phyloP scores from a whole-genome alignment of 2,888 invertebrate species.

The Eumerus sabulonum region DNA sequence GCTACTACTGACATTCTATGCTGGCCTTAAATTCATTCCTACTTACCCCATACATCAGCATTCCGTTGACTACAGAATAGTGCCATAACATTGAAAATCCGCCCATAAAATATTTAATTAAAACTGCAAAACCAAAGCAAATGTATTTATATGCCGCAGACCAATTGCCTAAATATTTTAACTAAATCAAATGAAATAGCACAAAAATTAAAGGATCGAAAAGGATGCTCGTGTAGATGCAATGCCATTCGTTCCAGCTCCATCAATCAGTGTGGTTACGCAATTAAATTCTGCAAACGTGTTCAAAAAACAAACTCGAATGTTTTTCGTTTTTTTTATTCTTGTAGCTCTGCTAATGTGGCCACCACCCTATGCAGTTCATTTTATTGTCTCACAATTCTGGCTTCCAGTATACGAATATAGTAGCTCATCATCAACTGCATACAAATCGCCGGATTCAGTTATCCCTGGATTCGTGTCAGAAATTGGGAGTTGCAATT shows the following conservation, averaged over 20 bases:
- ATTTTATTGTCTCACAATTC: constrained; percentile 54
- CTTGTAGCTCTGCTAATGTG: constrained; percentile 15
- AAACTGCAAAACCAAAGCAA: constrained; percentile 37
- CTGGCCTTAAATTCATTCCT: constrained; percentile 16
- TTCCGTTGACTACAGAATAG: constrained; percentile 50
- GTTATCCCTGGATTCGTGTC: constrained; percentile 22
- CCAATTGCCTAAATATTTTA: constrained; percentile 41
- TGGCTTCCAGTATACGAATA: constrained; percentile 16
- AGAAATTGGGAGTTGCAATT: constrained; percentile 60
- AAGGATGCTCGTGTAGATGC: background rate
- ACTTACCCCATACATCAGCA: constrained; percentile 38
- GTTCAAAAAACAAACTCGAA: constrained; percentile 44
- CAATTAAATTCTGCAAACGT: constrained; percentile 67
- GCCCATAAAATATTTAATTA: constrained; percentile 64
- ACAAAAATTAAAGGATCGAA: background rate
- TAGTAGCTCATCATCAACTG: constrained; percentile 35
- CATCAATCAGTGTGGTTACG: constrained; percentile 68
- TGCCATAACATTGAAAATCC: constrained; percentile 41
- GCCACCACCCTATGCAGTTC: constrained; percentile 43
- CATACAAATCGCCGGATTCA: constrained; percentile 3
- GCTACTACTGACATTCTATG: background rate
- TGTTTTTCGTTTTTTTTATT: constrained; percentile 20
- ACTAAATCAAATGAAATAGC: constrained; percentile 2
- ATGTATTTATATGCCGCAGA: background rate
- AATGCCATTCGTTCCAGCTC: constrained; percentile 41